These are phyloP conservation scores for Telmatochromis sp. DNA, from an alignment of 2,113 vertebrate genomes.

Conservation along the genomic window DNA sequence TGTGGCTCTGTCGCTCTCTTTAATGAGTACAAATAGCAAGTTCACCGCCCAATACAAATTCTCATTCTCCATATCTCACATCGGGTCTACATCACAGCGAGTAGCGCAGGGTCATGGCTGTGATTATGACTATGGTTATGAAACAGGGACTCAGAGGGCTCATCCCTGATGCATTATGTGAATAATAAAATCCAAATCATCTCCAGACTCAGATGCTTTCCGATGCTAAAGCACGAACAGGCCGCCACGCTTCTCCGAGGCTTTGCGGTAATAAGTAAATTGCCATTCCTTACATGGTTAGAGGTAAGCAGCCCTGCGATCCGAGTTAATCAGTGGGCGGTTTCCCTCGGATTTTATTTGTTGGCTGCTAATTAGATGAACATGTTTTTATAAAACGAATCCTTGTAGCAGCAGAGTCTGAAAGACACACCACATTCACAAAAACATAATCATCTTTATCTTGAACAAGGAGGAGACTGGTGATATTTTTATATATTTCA, in stretches of 20 bases:
- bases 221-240: background rate
- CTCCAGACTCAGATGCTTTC: background rate
- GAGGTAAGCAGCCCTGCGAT: background rate
- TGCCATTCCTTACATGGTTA: conserved; percentile 7
- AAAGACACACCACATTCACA: background rate
- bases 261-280: conserved; percentile 1
- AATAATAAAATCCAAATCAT: conserved; percentile 49
- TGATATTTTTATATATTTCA: background rate
- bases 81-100: conserved; percentile 6
- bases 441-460: background rate
- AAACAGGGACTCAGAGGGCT: conserved; percentile 42
- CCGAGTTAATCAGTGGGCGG: background rate
- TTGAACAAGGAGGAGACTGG: background rate
- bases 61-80: conserved; percentile 5
- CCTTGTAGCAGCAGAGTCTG: background rate
- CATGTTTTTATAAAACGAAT: background rate
- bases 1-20: background rate
- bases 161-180: conserved; percentile 12
- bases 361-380: background rate
- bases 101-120: background rate
- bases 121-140: conserved; percentile 29
- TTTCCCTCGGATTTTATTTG: background rate
- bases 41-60: background rate
- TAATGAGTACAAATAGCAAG: conserved; percentile 45
- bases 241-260: background rate